Base-by-base conservation (phyloP, 2,888 invertebrate species). In the Anorthoa munda region DNA sequence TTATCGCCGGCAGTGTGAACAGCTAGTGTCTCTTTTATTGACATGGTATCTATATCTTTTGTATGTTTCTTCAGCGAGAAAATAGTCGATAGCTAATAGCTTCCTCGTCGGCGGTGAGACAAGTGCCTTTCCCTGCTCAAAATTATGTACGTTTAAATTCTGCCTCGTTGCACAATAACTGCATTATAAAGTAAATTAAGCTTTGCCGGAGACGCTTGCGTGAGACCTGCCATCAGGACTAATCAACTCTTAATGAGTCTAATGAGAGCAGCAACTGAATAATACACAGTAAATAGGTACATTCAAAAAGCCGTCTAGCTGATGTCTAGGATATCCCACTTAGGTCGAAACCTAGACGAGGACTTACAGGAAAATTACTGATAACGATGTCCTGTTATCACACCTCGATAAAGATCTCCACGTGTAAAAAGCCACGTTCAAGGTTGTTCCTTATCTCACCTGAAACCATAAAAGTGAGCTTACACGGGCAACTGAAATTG, bases 291-390 rank as follows among this genome's bases (percentile, higher is more conserved):
- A n/a, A 21, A 60, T 45, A 4, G 56, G 4, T 9, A 51, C n/a
- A 5, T 59, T 31, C 75, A 31, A 39, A 75, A 73, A 48, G 31
- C 13, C 18, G 17, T 21, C 23, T 26, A 17, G 7, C 23, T 48
- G 15, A 4, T 21, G 7, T 77, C 39, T 53, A 67, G 78, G 68
- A 75, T 68, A 60, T 75, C 59, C 69, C 59, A 26, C 74, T 77
- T 53, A 77, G 21, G 31, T 31, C 26, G 39, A n/a, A n/a, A 31
- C 21, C 21, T 21, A 64, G 26, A 51, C 31, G 2, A 46, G 31
- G 58, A 31, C 11, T 59, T 26, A 23, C 46, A 46, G 58, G 58
- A 39, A 77, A 53, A 60, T 77, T 75, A 18, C 46, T 21, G 51
- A 23, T 23, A 53, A 59, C 31, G n/a, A 67, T n/a, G 48, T 59